Evolutionary conservation across 2,888 invertebrate species (phyloP).

Genomic region (Conistra vaccinii): DNA sequence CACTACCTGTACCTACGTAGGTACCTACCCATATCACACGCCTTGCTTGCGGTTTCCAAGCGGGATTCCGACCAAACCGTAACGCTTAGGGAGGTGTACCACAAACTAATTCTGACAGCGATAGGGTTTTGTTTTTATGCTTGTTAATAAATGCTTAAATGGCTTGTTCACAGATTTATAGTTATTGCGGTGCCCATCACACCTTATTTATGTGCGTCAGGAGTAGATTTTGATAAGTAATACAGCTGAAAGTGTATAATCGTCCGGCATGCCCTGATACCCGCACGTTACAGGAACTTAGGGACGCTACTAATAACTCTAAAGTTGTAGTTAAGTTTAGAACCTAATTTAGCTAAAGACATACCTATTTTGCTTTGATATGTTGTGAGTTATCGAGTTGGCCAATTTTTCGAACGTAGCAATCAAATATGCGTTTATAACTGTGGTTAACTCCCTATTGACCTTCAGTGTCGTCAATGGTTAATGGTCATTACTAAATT

Average conservation of each 20-base stretch:
- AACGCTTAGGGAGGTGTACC: slow-evolving; percentile 36
- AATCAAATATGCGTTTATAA: too few relatives aligned
- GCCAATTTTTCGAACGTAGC: too few relatives aligned
- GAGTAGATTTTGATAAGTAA: not conserved
- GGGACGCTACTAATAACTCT: not conserved
- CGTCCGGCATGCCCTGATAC: too few relatives aligned
- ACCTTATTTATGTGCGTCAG: not conserved
- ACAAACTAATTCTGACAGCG: slow-evolving; percentile 37
- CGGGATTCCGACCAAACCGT: slow-evolving; percentile 36
- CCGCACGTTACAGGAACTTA: not conserved
- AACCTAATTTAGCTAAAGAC: not conserved
- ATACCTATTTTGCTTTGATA: not conserved
- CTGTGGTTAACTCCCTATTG: too few relatives aligned
- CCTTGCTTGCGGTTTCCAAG: slow-evolving; percentile 49
- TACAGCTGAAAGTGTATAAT: too few relatives aligned
- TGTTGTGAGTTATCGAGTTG: not conserved
- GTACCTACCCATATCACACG: slow-evolving; percentile 5
- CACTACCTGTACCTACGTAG: not conserved
- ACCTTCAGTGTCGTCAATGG: too few relatives aligned
- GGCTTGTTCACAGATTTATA: not conserved
- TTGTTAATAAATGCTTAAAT: not conserved
- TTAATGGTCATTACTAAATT: not conserved
- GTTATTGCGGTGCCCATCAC: not conserved
- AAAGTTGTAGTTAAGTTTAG: not conserved
- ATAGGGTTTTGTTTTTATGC: slow-evolving; percentile 22